Conservation (phyloP, 2,113 vertebrate species). For the Aphelocoma coerulescens region DNA sequence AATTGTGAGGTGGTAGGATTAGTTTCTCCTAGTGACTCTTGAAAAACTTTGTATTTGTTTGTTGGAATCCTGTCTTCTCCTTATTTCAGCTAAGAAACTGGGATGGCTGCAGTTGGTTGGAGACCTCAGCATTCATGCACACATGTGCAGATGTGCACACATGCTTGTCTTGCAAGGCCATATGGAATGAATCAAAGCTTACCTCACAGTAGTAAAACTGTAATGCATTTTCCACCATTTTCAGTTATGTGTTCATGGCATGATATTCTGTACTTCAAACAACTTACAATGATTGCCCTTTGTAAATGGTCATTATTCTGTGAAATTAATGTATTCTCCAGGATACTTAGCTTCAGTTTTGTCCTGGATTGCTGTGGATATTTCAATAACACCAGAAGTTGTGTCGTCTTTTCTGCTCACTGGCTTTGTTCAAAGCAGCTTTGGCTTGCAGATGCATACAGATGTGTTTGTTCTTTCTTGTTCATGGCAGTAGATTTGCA, state of each 20-base stretch:
- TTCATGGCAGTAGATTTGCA: not conserved
- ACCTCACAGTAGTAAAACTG: constrained; percentile 26
- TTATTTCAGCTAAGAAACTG: not conserved
- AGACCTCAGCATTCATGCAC: not conserved
- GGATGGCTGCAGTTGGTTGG: not conserved
- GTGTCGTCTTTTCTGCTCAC: not conserved
- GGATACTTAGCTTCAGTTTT: not conserved
- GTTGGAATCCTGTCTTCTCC: not conserved
- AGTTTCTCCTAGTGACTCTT: not conserved
- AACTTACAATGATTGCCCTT: not conserved
- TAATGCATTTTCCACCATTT: constrained; percentile 48
- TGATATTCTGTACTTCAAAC: not conserved
- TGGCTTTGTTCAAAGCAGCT: not conserved
- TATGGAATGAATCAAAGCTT: constrained; percentile 41
- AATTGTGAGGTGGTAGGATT: not conserved
- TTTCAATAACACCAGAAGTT: not conserved
- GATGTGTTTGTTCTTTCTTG: constrained; percentile 17
- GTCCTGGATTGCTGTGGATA: not conserved
- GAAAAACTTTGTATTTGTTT: not conserved
- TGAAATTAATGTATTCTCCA: not conserved
- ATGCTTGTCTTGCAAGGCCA: not conserved
- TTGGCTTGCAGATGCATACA: not conserved
- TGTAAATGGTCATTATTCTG: not conserved
- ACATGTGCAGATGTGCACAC: not conserved
- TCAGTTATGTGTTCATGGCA: not conserved